These are phyloP conservation scores for Xestobium rufovillosum DNA, from an alignment of 2,888 invertebrate species.

Conservation along the genomic window DNA sequence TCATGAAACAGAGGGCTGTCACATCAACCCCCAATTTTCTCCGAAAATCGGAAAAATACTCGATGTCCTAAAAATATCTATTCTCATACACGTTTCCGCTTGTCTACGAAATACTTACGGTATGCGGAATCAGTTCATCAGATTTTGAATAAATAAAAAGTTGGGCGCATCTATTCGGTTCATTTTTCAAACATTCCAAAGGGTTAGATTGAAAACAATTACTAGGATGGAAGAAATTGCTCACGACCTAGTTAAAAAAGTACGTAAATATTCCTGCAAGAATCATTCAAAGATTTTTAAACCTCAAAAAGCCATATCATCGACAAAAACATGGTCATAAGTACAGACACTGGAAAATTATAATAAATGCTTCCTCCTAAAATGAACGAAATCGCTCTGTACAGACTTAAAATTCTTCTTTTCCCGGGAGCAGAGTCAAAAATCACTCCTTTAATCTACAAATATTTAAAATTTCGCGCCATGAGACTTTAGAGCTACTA, in stretches of 20 bases:
- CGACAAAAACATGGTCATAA: conserved; percentile 50
- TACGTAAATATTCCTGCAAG: conserved; percentile 1
- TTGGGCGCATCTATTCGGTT: conserved; percentile 57
- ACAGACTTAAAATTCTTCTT: conserved; percentile 50
- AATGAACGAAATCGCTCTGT: conserved; percentile 55
- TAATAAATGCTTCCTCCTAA: conserved; percentile 51
- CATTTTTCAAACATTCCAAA: conserved; percentile 50
- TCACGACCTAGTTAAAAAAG: conserved; percentile 21
- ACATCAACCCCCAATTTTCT: conserved; percentile 54
- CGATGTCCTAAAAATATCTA: conserved; percentile 50
- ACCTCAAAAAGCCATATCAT: conserved; percentile 55
- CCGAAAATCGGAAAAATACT: conserved; percentile 55
- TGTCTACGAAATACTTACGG: conserved; percentile 38
- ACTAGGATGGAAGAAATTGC: conserved; percentile 32
- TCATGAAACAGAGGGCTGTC: conserved; percentile 55
- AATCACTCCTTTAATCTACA: conserved; percentile 55
- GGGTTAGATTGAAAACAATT: conserved; percentile 49
- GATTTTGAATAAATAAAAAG: conserved; percentile 66
- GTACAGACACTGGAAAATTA: conserved; percentile 49
- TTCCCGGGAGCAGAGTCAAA: conserved; percentile 67
- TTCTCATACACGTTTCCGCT: neutral
- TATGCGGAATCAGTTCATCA: conserved; percentile 58
- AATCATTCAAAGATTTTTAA: conserved; percentile 7
- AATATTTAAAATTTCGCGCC: conserved; percentile 20
- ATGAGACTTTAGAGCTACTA: conserved; percentile 12